Evolutionary conservation across 2,888 invertebrate species (phyloP), one percentile per base, ranked within the genome.

Genomic region (Eristalinus aeneus): DNA sequence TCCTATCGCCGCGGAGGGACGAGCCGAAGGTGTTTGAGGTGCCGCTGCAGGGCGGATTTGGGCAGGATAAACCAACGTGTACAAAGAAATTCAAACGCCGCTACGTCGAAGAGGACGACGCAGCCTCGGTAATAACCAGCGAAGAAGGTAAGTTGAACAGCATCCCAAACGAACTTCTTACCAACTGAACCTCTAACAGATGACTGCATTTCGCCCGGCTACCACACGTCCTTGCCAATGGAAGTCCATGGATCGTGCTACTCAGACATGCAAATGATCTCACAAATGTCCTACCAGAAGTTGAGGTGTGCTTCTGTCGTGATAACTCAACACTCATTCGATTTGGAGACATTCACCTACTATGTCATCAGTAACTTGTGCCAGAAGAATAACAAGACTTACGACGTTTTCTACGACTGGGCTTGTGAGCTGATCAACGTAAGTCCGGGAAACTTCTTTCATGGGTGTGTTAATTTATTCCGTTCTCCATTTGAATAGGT

Each of bases 251-350:
- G 93, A 6, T 91, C 93, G 0, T 92, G 93, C 75, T 93, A 93
- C 82, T 92, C 93, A 0, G 93, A 92, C 82, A 92, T 93, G 93
- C 92, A 93, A 90, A 93, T 93, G 92, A 92, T 93, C 78, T 93
- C 93, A 4, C 91, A 92, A 56, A 90, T 90, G 16, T 92, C 93
- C 1, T 92, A 91, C 80, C 92, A 92, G 67, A 90, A 91, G 31
- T 88, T 93, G 4, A 90, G 91, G 31, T 92, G 92, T 63, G 90
- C 90, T 20, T 92, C 92, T 68, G 92, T 92, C 0, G 89, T 92
- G 1, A 91, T 93, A 31, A 92, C 93, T 1, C 93, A 93, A 53
- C 91, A 92, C 87, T 93, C 93, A 0, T 93, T 93, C 78, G 93
- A 93, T 81, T 88, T 93, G 76, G 93, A 93, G 82, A 91, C 92